Evolutionary conservation across 2,888 invertebrate genomes (phyloP).

Genomic region (Melangyna quadrimaculata): DNA sequence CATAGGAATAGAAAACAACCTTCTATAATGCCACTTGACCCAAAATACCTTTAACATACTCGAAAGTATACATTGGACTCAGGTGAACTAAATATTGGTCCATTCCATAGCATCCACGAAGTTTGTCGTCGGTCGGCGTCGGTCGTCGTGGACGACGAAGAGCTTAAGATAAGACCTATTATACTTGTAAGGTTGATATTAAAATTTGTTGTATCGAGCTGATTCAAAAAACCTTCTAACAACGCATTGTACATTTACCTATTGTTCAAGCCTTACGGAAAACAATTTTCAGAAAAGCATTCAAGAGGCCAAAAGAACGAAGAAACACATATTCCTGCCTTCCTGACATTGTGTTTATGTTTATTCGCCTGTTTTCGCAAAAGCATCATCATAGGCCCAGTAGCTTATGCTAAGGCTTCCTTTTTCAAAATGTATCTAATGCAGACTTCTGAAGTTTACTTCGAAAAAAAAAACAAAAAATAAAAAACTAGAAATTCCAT

Average conservation of each 20-base stretch:
- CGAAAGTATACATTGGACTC: background rate
- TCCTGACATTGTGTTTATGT: slow-evolving; percentile 19
- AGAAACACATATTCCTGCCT: background rate
- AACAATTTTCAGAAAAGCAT: slow-evolving; percentile 50
- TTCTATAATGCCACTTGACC: slow-evolving; percentile 46
- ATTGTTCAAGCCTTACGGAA: slow-evolving; percentile 55
- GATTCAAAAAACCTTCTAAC: slow-evolving; percentile 26
- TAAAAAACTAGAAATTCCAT: slow-evolving; percentile 45
- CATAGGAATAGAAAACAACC: background rate
- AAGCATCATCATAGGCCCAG: slow-evolving; percentile 5
- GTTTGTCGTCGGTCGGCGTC: background rate
- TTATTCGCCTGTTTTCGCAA: background rate
- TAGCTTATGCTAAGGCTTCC: background rate
- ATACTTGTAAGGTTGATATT: slow-evolving; percentile 67
- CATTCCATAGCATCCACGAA: slow-evolving; percentile 18
- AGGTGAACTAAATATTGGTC: slow-evolving; percentile 38
- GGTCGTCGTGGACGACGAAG: slow-evolving; percentile 7
- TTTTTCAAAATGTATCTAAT: background rate
- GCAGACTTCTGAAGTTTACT: slow-evolving; percentile 34
- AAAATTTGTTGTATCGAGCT: slow-evolving; percentile 63
- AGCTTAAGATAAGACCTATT: slow-evolving; percentile 67
- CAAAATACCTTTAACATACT: slow-evolving; percentile 11
- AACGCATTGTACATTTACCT: slow-evolving; percentile 28
- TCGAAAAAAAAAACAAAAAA: slow-evolving; percentile 25
- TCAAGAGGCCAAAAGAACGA: background rate